Evolutionary conservation across 2,113 vertebrate genomes (phyloP).

Genomic region (Leptodactylus fuscus): DNA sequence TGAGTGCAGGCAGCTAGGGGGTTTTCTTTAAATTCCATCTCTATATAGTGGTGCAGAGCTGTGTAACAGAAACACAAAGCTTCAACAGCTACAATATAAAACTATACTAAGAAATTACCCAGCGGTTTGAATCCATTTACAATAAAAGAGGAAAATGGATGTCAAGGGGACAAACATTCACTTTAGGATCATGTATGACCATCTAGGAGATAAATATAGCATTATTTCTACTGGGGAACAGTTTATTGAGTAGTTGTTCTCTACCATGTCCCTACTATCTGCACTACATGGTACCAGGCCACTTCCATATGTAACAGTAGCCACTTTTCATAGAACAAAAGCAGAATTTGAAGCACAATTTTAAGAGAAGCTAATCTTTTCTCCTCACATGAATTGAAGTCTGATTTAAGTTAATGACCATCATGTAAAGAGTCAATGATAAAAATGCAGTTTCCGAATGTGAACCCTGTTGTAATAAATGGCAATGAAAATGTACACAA

Average conservation of each 20-base stretch:
- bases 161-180: neutral
- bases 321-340: constrained; percentile 19
- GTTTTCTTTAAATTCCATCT: neutral
- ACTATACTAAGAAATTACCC: neutral
- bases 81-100: neutral
- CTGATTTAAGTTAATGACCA: constrained; percentile 45
- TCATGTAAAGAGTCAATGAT: constrained; percentile 13
- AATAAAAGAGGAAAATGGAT: neutral
- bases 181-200: neutral
- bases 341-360: neutral
- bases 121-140: neutral
- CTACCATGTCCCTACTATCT: neutral
- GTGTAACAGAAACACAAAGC: neutral
- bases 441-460: neutral
- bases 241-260: too few species aligned
- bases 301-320: neutral
- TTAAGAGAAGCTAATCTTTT: neutral
- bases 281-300: neutral
- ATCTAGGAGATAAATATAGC: neutral
- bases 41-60: neutral
- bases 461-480: neutral
- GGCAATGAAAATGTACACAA: constrained; percentile 25
- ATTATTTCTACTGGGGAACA: neutral
- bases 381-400: neutral
- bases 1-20: neutral